Evolutionary conservation across 2,113 vertebrate species (phyloP).

Genomic region (Sprattus sprattus): DNA sequence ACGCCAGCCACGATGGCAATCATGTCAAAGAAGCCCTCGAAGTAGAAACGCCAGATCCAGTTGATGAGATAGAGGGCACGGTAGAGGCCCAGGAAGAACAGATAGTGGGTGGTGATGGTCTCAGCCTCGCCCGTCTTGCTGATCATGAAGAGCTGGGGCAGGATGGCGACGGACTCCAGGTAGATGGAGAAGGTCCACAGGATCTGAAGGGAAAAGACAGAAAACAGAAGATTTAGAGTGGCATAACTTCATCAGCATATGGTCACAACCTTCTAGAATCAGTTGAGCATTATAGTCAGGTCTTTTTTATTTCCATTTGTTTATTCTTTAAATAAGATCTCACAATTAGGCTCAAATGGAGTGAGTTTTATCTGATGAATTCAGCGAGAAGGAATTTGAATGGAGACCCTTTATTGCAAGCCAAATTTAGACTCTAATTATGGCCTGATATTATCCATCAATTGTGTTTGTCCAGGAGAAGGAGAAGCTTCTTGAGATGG

Average conservation of each 20-base stretch:
- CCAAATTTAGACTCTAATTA: neutral
- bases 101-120: slow-evolving; percentile 98
- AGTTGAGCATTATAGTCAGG: neutral
- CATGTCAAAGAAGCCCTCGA: slow-evolving; percentile 98
- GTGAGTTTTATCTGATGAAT: neutral
- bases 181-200: slow-evolving; percentile 99
- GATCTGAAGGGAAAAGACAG: slow-evolving; percentile 72
- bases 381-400: neutral
- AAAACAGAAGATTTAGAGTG: neutral
- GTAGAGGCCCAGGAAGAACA: slow-evolving; percentile 98
- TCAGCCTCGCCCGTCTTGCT: slow-evolving; percentile 98
- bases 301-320: neutral
- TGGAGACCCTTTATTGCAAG: neutral
- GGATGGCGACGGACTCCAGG: slow-evolving; percentile 93
- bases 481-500: neutral
- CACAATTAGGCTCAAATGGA: slow-evolving; percentile 5
- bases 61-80: slow-evolving; percentile 96
- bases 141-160: slow-evolving; percentile 99
- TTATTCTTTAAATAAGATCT: neutral
- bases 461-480: neutral
- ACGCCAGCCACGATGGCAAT: slow-evolving; percentile 96
- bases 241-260: neutral
- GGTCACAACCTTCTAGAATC: neutral
- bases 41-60: slow-evolving; percentile 99
- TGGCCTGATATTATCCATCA: neutral